Evolutionary conservation across 1,140 invertebrate genomes (phyloP), one percentile per base, ranked within the genome.

Genomic region (Helicoverpa armigera): DNA sequence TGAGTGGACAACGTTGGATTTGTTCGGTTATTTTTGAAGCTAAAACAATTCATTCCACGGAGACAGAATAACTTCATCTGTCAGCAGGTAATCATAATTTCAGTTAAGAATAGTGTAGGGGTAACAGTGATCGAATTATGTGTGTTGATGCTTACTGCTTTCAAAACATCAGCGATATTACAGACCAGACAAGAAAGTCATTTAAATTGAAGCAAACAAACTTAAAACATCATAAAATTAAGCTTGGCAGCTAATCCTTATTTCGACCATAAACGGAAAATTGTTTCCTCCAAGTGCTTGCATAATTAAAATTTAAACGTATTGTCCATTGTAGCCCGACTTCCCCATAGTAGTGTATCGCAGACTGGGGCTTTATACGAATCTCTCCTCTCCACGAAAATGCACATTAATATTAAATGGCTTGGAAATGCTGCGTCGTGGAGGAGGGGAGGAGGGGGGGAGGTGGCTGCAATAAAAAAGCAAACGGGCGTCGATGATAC

Each of bases 341-440:
- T 83, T 88, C 86, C 89, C 84, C 90, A 56, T 83, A 82, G 79
- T 79, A 80, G 84, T 91, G 92, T 94, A 94, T 93, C 91, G 90
- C 84, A 93, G 93, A 91, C 89, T 91, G 87, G 90, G 85, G 91
- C 90, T 93, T 92, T 92, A 89, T 94, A 92, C 91, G 93, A 94
- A 94, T 94, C 91, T 90, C 86, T 89, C 86, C 87, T 89, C 90
- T 93, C 92, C 91, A 93, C 93, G 93, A 94, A 94, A 94, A 94
- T 94, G 91, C 93, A 94, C 93, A 94, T 94, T 94, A 94, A 94
- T 94, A 94, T 94, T 94, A 94, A 94, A 94, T 94, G 92, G 92
- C 93, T 93, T 92, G 93, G 92, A 94, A 94, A 92, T 94, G 89
- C 91, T 93, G 89, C 89, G 90, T 93, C 87, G 90, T 90, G 87